Conservation (phyloP, 92 coral and sea anemone genomes). For the Chrysogorgia sp. region DNA sequence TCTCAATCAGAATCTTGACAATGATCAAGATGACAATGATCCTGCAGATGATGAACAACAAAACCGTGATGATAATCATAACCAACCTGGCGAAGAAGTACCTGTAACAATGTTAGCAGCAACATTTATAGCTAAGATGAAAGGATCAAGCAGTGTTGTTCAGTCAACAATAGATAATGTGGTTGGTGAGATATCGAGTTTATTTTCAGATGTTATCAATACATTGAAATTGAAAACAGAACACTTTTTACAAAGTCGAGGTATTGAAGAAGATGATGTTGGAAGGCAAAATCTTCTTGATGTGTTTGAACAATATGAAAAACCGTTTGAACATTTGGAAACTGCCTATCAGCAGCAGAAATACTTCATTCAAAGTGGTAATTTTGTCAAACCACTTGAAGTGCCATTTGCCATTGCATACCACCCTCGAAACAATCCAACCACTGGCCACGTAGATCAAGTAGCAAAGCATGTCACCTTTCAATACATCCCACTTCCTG, state of each 20-base stretch:
- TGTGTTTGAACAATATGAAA: slow-evolving; percentile 1
- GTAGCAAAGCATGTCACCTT: slow-evolving; percentile 15
- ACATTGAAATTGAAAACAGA: slow-evolving; percentile 8
- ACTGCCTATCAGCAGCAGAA: slow-evolving; percentile 13
- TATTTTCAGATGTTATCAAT: slow-evolving; percentile 20
- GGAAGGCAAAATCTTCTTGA: not conserved
- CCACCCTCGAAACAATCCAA: slow-evolving; percentile 27
- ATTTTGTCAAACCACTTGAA: too few species aligned
- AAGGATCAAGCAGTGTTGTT: slow-evolving; percentile 3
- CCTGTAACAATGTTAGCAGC: not conserved
- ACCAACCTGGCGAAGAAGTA: too few species aligned
- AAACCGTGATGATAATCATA: too few species aligned
- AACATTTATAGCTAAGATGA: not conserved
- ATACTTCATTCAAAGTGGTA: too few species aligned
- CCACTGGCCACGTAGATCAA: slow-evolving; percentile 22
- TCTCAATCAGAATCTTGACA: not conserved
- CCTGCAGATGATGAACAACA: too few species aligned
- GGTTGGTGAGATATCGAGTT: slow-evolving; percentile 16
- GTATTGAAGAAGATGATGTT: slow-evolving; percentile 15
- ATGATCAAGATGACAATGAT: not conserved
- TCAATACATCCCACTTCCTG: slow-evolving; percentile 21
- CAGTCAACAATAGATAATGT: slow-evolving; percentile 27
- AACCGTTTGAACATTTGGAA: slow-evolving; percentile 5
- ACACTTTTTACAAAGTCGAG: not conserved
- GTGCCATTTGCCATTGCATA: slow-evolving; percentile 19